Conservation (phyloP, 2,797 vertebrate species). For the Galagoides demidoff region DNA sequence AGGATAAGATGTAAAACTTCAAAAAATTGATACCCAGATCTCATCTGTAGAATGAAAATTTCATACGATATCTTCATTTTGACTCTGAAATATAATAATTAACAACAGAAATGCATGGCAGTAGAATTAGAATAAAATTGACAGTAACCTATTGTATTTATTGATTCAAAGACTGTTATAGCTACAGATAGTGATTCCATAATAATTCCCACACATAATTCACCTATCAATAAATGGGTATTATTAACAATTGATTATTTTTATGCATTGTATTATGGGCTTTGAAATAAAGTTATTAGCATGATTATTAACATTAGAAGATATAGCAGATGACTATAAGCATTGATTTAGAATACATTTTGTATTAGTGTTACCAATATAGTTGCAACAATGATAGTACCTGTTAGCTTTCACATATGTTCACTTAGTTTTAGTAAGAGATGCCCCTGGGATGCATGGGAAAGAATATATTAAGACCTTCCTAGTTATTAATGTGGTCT, state of each 20-base stretch:
- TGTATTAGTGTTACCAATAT: conserved; percentile 36
- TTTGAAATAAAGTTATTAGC: conserved; percentile 72
- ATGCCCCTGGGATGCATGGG: not conserved
- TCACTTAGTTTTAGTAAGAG: conserved; percentile 50
- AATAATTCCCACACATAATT: not conserved
- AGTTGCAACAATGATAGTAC: conserved; percentile 8
- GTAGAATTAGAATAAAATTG: conserved; percentile 62
- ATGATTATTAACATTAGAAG: conserved; percentile 53
- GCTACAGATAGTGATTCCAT: conserved; percentile 23
- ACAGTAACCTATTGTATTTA: conserved; percentile 61
- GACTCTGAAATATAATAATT: conserved; percentile 54
- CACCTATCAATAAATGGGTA: conserved; percentile 59
- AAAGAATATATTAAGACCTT: not conserved
- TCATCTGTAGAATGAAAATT: conserved; percentile 60
- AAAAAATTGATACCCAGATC: conserved; percentile 42
- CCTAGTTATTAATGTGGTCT: not conserved
- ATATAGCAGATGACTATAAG: conserved; percentile 52
- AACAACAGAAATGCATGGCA: conserved; percentile 52
- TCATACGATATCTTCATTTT: conserved; percentile 53
- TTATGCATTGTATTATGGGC: conserved; percentile 26
- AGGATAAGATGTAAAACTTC: not conserved
- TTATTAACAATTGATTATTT: conserved; percentile 62
- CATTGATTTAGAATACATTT: not conserved
- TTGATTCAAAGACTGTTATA: conserved; percentile 48
- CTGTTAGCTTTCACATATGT: conserved; percentile 39